Base-by-base conservation (phyloP, 2,113 vertebrate species). In the Prolemur simus region DNA sequence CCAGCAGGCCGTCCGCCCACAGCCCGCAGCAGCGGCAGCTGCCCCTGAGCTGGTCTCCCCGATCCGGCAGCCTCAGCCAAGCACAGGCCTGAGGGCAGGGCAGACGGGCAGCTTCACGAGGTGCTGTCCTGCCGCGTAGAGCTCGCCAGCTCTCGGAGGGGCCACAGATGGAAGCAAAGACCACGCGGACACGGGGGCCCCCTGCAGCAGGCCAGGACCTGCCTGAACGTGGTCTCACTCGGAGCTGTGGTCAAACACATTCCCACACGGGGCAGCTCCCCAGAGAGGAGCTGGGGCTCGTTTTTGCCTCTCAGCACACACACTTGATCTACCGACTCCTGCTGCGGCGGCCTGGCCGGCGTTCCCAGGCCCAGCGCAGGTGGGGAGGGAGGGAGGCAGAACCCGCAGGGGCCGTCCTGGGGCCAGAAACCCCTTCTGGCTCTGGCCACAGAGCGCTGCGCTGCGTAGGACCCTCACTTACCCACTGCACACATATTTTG, bases 401-500 rank as follows among this genome's bases (percentile, higher is more conserved):
- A 73, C n/a, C 42, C 60, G 0, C 8, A 15, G 58, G 8, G 27
- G 15, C 34, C 8, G 2, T 25, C 32, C 37, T 27, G 17, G 34
- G 23, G 45, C 5, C 17, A n/a, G 17, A 81, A 17, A 1, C 39
- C 13, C 49, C 49, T 39, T 5, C 56, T 7, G 0, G 0, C 15
- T 37, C 8, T 5, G 49, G 37, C 5, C 32, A 5, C 8, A 6
- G 25, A 0, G 1, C 1, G 1, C 37, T 11, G 1, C 8, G 6
- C 5, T 13, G 42, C 5, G 2, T 6, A 3, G 11, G 63, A 4
- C 47, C 32, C 11, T 0, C 52, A 3, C n/a, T 8, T 18, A 12
- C 5, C 3, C 23, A 2, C 17, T 15, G 7, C 12, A 9, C 8
- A 8, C 0, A 29, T 4, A 8, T 20, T 13, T 17, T 64, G 47